Percentiles rank a stretch among this genome's conserved stretches.
phyloP scores from a whole-genome alignment of 2,888 invertebrate genomes.

The Lasioglossum vierecki region DNA sequence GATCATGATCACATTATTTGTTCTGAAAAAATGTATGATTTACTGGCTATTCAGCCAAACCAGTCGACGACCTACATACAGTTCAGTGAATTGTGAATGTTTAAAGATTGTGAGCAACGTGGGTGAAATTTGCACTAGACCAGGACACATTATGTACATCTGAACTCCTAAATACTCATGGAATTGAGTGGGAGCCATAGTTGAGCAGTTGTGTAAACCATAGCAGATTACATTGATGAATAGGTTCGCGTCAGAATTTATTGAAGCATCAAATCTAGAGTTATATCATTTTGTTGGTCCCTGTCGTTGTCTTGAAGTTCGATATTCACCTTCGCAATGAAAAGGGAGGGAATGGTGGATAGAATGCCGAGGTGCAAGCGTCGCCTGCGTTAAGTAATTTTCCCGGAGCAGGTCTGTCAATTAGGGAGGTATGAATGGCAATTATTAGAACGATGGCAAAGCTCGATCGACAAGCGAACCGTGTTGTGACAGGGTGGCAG shows the following conservation, averaged over 20 bases:
- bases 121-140: not conserved
- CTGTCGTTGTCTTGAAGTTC: not conserved
- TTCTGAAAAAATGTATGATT: not conserved
- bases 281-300: not conserved
- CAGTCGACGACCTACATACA: not conserved
- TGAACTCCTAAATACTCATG: not conserved
- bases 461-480: constrained; percentile 6
- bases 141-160: no score
- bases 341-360: not conserved
- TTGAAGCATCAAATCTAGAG: not conserved
- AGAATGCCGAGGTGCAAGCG: not conserved
- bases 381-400: not conserved
- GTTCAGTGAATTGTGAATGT: not conserved
- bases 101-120: not conserved
- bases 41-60: not conserved
- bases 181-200: not conserved
- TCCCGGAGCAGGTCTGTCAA: not conserved
- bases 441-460: constrained; percentile 41
- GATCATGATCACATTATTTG: not conserved
- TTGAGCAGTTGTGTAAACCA: not conserved
- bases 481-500: constrained; percentile 7
- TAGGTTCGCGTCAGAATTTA: not conserved
- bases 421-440: constrained; percentile 19
- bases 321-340: not conserved
- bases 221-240: not conserved